phyloP scores from a whole-genome alignment of 2,113 vertebrate species.

The Oreochromis aureus region DNA sequence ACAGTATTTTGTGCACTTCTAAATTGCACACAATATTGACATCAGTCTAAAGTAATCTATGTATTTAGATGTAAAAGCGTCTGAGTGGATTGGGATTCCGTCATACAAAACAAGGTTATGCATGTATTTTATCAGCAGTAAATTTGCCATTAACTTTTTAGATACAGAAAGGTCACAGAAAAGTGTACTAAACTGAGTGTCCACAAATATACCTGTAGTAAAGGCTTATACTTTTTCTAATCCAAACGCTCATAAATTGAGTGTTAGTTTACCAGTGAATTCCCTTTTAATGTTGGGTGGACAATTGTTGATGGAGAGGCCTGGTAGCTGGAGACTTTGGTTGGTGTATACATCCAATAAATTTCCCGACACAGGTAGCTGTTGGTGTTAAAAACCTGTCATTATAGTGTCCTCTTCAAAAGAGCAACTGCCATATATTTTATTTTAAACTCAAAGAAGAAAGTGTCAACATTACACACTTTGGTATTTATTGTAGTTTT shows the following conservation, averaged over 20 bases:
- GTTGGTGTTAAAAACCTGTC: not conserved
- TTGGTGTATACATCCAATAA: constrained; percentile 79
- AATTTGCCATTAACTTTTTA: not conserved
- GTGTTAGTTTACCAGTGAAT: constrained; percentile 70
- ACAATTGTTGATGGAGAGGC: constrained; percentile 79
- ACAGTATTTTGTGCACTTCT: constrained; percentile 41
- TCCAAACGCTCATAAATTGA: not conserved
- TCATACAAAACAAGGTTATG: not conserved
- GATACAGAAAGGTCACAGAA: not conserved
- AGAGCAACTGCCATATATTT: not conserved
- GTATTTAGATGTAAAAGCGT: not conserved
- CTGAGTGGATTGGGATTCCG: not conserved
- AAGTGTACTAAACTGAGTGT: not conserved
- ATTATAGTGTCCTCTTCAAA: not conserved
- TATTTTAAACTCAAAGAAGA: not conserved
- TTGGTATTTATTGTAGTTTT: not conserved
- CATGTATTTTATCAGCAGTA: not conserved
- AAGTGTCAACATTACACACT: not conserved
- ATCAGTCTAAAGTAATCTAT: not conserved
- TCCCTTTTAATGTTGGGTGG: constrained; percentile 82
- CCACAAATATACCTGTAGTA: not conserved
- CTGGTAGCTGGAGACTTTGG: constrained; percentile 68
- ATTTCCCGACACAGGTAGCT: constrained; percentile 75
- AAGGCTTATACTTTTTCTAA: not conserved
- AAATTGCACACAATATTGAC: constrained; percentile 68